Conservation (phyloP, 2,888 invertebrate genomes). For the Troilus luridus region DNA sequence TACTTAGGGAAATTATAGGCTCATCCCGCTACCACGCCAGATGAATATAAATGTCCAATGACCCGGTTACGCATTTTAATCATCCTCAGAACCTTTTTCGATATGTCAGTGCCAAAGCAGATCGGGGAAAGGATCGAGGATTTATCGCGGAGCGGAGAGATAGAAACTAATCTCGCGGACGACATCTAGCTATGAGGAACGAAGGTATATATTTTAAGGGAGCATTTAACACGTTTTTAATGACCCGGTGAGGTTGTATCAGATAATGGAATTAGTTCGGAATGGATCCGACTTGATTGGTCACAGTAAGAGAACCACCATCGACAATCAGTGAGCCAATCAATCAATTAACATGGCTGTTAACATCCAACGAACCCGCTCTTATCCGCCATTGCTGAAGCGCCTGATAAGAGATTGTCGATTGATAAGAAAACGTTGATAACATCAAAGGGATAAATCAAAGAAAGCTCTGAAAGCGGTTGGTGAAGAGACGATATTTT, state of each 20-base stretch:
- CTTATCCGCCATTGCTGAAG: neutral
- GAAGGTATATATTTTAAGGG: neutral
- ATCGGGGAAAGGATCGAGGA: neutral
- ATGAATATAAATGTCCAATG: slow-evolving; percentile 40
- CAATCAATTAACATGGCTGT: neutral
- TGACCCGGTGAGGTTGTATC: slow-evolving; percentile 4
- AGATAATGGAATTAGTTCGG: slow-evolving; percentile 21
- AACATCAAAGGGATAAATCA: too few species aligned
- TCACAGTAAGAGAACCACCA: neutral
- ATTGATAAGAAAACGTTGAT: too few species aligned
- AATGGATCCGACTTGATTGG: neutral
- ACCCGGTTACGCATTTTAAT: slow-evolving; percentile 39
- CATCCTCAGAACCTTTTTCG: neutral
- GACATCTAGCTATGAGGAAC: neutral
- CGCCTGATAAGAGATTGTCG: too few species aligned
- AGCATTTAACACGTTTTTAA: slow-evolving; percentile 22
- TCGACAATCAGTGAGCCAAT: neutral
- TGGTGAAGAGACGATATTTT: too few species aligned
- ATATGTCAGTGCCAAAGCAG: neutral
- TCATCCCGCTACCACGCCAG: neutral
- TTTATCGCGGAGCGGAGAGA: neutral
- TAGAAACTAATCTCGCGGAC: neutral
- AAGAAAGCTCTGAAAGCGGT: too few species aligned
- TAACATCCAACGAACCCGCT: neutral
- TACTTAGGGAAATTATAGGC: slow-evolving; percentile 35